These are phyloP conservation scores for Arnoldichthys spilopterus DNA, from an alignment of 2,797 vertebrate genomes.

Conservation along the genomic window DNA sequence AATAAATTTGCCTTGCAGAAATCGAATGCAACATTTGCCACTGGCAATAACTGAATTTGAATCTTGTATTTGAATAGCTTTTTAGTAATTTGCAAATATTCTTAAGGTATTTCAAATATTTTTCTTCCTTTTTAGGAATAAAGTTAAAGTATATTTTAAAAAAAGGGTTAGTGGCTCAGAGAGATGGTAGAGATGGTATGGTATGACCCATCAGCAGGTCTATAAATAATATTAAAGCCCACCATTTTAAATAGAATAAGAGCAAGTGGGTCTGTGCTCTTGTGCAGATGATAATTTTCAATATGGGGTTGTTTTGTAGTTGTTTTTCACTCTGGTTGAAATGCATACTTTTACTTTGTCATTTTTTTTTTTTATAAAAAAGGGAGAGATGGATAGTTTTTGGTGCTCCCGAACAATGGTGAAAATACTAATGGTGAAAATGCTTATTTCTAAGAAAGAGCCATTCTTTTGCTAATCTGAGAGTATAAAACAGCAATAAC, in stretches of 20 bases:
- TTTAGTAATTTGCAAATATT: constrained; percentile 63
- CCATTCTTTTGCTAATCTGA: constrained; percentile 80
- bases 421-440: constrained; percentile 70
- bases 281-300: constrained; percentile 70
- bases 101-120: constrained; percentile 64
- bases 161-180: constrained; percentile 36
- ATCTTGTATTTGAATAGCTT: constrained; percentile 60
- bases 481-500: constrained; percentile 90
- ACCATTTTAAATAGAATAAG: constrained; percentile 62
- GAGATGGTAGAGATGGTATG: not conserved
- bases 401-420: constrained; percentile 74
- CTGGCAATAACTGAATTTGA: constrained; percentile 55
- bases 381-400: constrained; percentile 70
- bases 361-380: constrained; percentile 67
- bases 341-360: constrained; percentile 69
- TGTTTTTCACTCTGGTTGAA: constrained; percentile 75
- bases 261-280: constrained; percentile 59
- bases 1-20: constrained; percentile 49
- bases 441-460: constrained; percentile 75
- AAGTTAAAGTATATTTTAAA: constrained; percentile 65
- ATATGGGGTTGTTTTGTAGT: constrained; percentile 68
- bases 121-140: constrained; percentile 63
- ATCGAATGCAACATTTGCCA: constrained; percentile 63
- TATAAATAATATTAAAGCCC: constrained; percentile 53
- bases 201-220: constrained; percentile 51